These are phyloP conservation scores for Tenthredo mesomela DNA, from an alignment of 2,888 invertebrate species.

Conservation along the genomic window DNA sequence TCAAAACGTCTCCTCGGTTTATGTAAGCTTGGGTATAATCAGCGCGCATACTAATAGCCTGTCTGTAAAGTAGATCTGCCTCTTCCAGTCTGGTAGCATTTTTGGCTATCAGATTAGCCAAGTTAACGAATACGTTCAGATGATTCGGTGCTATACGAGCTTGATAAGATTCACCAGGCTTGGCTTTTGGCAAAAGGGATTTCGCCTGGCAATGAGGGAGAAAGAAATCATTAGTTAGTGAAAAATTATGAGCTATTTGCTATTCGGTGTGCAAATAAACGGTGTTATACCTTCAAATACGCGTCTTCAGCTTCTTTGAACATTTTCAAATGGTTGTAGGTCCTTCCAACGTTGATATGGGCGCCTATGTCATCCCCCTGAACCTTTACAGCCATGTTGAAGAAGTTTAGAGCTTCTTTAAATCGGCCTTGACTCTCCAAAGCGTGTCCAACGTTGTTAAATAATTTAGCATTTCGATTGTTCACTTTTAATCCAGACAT, in stretches of 20 bases:
- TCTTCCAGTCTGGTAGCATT: conserved; percentile 95
- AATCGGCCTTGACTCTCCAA: conserved; percentile 87
- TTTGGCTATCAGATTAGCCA: conserved; percentile 96
- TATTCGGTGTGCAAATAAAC: background rate
- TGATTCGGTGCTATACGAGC: conserved; percentile 97
- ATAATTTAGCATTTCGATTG: conserved; percentile 95
- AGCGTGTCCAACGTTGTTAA: conserved; percentile 98
- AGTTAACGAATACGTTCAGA: conserved; percentile 96
- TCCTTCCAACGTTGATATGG: conserved; percentile 97
- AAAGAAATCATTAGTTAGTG: background rate
- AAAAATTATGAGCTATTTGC: background rate
- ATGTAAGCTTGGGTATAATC: conserved; percentile 98
- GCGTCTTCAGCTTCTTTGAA: conserved; percentile 95
- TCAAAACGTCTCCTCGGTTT: conserved; percentile 96
- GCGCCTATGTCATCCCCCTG: conserved; percentile 98
- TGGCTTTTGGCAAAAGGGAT: conserved; percentile 92
- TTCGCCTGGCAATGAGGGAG: conserved; percentile 82
- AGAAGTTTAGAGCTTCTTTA: conserved; percentile 92
- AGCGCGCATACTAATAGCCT: conserved; percentile 98
- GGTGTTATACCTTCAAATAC: conserved; percentile 84
- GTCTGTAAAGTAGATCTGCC: conserved; percentile 95
- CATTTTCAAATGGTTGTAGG: conserved; percentile 94
- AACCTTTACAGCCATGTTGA: conserved; percentile 94
- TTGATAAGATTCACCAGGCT: conserved; percentile 96
- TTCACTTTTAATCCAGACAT: conserved; percentile 94